A percentile compares a stretch with the other conserved stretches of the same genome.
Conservation (phyloP, 2,113 vertebrate species). For the Pogonocichla stellata region DNA sequence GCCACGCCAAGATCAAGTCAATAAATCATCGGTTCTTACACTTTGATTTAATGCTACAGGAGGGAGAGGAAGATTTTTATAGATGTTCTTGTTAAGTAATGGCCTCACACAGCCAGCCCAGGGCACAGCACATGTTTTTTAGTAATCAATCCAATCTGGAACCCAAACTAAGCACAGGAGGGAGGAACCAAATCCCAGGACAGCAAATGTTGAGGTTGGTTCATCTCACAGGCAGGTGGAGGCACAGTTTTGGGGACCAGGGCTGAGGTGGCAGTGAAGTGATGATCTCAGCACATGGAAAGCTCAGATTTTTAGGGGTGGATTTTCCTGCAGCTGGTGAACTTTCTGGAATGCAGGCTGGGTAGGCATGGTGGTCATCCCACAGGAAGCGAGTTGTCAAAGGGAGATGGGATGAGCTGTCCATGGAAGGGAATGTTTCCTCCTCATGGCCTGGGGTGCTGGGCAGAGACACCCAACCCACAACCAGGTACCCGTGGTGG, state of each 20-base stretch:
- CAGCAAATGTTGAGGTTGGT: accelerated
- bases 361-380: not conserved
- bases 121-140: not conserved
- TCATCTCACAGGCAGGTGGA: not conserved
- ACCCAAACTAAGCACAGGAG: not conserved
- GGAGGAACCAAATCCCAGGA: not conserved
- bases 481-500: not conserved
- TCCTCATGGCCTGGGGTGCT: not conserved
- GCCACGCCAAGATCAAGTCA: slow-evolving; percentile 29
- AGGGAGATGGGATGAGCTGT: not conserved
- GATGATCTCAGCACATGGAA: accelerated
- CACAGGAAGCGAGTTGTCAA: accelerated
- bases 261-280: accelerated
- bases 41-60: slow-evolving; percentile 29
- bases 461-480: not conserved
- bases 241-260: not conserved
- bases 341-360: not conserved
- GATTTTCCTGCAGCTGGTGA: not conserved
- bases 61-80: slow-evolving; percentile 46
- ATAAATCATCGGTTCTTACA: slow-evolving; percentile 41
- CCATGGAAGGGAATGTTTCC: not conserved
- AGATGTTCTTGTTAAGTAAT: slow-evolving; percentile 39
- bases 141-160: not conserved
- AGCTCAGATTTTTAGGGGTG: not conserved
- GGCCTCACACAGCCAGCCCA: not conserved